Evolutionary conservation across 2,888 invertebrate genomes (phyloP), one percentile per base, ranked within the genome.

Genomic region (Masnerella sp.): DNA sequence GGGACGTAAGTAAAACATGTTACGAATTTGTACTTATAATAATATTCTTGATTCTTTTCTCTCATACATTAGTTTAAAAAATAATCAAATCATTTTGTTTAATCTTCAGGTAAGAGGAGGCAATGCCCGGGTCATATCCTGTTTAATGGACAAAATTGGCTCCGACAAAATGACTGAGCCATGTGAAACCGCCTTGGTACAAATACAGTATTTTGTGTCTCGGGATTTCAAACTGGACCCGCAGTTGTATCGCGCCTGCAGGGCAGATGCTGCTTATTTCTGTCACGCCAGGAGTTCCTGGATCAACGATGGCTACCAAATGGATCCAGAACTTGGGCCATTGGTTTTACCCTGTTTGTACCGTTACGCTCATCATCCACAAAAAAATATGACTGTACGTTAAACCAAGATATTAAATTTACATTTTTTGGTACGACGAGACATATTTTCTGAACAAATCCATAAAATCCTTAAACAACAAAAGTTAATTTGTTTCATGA

Each of bases 121-220:
- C 9, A 93, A 94, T 86, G 94, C 94, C 0, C 90, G 93, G 82
- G 94, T 98, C 0, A 94, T 99, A 91, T 93, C 94, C 14, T 99
- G 99, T 84, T 90, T 99, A 25, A 95, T 99, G 95, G 95, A 96
- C 80, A 94, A 96, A 84, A 89, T 98, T 47, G 95, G 94, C 32
- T 93, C 94, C 1, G 91, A 91, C 61, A 89, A 92, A 36, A 98
- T 99, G 97, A 93, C 92, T 0, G 91, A 92, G 67, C 93, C 94
- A 11, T 99, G 99, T 89, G 96, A 97, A 89, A 92, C 94, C 75
- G 94, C 96, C 5, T 89, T 99, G 38, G 90, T 99, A 68, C 96
- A 98, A 88, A 96, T 99, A 81, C 98, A 99, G 85, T 99, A 98
- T 88, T 99, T 99, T 88, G 92, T 99, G 73, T 95, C 97, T 0